A percentile compares a stretch with the other conserved stretches of the same genome.
Conservation (phyloP, 2,797 vertebrate species). For the Streptopelia turtur region DNA sequence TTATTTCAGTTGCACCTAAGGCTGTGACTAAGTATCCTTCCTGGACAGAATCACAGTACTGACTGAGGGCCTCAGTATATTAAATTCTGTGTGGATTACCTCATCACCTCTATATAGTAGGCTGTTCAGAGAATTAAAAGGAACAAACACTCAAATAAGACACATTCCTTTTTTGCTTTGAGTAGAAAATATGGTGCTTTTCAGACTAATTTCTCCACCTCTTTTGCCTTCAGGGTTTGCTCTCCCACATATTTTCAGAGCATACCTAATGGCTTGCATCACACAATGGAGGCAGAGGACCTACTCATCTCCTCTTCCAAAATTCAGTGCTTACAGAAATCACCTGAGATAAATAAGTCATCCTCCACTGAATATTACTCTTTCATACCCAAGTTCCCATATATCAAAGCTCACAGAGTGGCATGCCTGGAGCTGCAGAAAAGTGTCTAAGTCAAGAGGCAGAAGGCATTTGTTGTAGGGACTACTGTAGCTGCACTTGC, state of each 20-base stretch:
- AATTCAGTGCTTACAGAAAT: neutral
- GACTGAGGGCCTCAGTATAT: neutral
- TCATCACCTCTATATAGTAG: neutral
- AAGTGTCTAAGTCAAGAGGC: neutral
- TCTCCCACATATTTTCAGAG: neutral
- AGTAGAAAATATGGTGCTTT: neutral
- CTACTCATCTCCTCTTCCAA: neutral
- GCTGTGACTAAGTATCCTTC: neutral
- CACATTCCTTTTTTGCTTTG: neutral
- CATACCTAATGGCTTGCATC: neutral
- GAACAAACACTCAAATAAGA: neutral
- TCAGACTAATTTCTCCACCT: neutral
- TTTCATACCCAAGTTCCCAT: neutral
- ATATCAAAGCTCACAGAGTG: neutral
- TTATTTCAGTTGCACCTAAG: neutral
- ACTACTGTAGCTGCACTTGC: neutral
- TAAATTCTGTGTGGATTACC: neutral
- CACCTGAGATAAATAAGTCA: neutral
- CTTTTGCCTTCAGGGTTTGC: neutral
- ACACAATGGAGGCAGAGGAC: neutral
- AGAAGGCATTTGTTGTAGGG: neutral
- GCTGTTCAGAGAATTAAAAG: neutral
- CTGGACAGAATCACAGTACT: neutral
- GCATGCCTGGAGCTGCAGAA: neutral
- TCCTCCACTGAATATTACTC: neutral